Base-by-base conservation (phyloP, 1,140 invertebrate species). In the Atta colombica region DNA sequence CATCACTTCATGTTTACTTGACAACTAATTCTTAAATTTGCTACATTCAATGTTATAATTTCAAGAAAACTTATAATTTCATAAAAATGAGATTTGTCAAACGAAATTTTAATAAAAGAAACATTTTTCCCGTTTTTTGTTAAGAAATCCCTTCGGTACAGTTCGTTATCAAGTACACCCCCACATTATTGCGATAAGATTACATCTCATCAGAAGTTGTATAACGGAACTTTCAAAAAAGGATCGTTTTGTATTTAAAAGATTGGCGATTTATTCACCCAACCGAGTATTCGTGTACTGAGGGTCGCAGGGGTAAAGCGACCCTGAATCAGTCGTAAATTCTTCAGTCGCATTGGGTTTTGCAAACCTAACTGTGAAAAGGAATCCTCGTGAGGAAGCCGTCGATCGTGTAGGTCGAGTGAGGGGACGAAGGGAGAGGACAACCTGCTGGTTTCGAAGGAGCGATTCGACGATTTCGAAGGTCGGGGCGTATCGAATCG, bases 401-500 rank as follows among this genome's bases (percentile, higher is more conserved):
- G 45, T 55, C 61, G 51, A 81, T 71, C 35, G 78, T 82, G 66
- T 28, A 25, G 28, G 35, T 66, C 60, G 71, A 28, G 45, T 0
- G 72, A 51, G 45, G 28, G 66, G n/a, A 4, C 0, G n/a, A 8
- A 68, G 68, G 25, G 25, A 74, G 8, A 18, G 18, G 61, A 80
- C 65, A 53, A 88, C 81, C 85, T 55, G 49, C 49, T 28, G 77
- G 72, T 55, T 63, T 21, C 58, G 65, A 77, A 74, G 72, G 58
- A 85, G 55, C 75, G 82, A 80, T 69, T 45, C 65, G 55, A 80
- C 88, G 88, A 81, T 81, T 89, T 63, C 81, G 66, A 89, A 89
- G 84, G 63, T 81, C 61, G 77, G 75, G 74, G 69, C 85, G 65
- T 87, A 89, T 90, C 84, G 68, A 90, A 90, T 82, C 84, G 85